Evolutionary conservation across 2,888 invertebrate genomes (phyloP).

Genomic region (Aricia artaxerxes): DNA sequence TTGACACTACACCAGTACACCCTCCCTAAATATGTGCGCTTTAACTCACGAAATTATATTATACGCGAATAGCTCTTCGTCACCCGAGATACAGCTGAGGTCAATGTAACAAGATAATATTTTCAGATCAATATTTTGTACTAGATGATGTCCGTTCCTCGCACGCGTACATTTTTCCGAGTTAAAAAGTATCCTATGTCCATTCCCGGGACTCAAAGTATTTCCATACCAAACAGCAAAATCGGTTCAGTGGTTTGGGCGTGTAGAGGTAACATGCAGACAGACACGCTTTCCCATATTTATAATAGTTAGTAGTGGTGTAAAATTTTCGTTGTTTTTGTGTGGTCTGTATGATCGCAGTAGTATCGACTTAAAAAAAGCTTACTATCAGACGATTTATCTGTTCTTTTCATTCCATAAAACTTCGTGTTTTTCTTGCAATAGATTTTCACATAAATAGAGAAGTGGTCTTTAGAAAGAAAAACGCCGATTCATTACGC

Average conservation of each 20-base stretch:
- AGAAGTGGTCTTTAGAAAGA: slow-evolving; percentile 21
- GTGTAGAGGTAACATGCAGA: too few relatives aligned
- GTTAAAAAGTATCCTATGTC: too few relatives aligned
- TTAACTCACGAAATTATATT: slow-evolving; percentile 22
- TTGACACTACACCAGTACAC: slow-evolving; percentile 31
- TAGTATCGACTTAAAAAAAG: background rate
- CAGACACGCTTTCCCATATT: too few relatives aligned
- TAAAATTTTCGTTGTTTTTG: too few relatives aligned
- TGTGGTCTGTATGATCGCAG: too few relatives aligned
- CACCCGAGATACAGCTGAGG: background rate
- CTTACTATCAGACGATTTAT: background rate
- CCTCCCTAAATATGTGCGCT: slow-evolving; percentile 27
- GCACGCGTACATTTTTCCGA: too few relatives aligned
- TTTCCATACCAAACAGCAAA: too few relatives aligned
- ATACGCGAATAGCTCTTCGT: slow-evolving; percentile 13
- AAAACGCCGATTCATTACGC: slow-evolving; percentile 22
- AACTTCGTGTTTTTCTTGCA: background rate
- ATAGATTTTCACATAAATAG: background rate
- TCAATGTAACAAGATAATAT: background rate
- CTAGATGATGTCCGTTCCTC: too few relatives aligned
- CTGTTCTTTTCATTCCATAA: background rate
- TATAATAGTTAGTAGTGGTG: too few relatives aligned
- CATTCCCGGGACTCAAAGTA: too few relatives aligned
- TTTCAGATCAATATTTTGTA: too few relatives aligned
- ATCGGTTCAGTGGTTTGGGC: too few relatives aligned